phyloP scores from a whole-genome alignment of 2,888 invertebrate species.

The Congeria kusceri region DNA sequence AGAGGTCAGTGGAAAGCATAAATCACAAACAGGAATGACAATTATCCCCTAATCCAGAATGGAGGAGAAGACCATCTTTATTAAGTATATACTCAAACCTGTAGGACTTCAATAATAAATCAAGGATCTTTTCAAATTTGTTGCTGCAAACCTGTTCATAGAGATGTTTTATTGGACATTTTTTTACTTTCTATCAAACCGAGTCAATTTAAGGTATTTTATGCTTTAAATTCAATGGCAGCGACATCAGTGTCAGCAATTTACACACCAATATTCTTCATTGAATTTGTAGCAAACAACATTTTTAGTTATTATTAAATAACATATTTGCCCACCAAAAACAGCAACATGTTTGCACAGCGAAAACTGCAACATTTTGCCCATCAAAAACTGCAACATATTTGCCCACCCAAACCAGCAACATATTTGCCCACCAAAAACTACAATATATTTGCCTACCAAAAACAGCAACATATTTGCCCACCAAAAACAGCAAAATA shows the following conservation, averaged over 20 bases:
- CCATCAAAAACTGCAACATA: too few species aligned
- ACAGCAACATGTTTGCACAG: too few species aligned
- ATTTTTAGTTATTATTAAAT: too few species aligned
- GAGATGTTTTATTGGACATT: neutral
- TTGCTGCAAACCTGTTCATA: neutral
- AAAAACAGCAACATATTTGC: too few species aligned
- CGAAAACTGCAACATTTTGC: too few species aligned
- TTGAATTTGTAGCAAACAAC: too few species aligned
- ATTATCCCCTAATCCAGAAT: slow-evolving; percentile 29
- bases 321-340: too few species aligned
- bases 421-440: too few species aligned
- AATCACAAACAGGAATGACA: slow-evolving; percentile 44
- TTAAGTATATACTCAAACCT: neutral
- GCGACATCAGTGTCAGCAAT: neutral
- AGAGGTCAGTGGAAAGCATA: slow-evolving; percentile 46
- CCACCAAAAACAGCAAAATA: too few species aligned
- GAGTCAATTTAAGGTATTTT: neutral
- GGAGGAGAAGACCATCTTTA: neutral
- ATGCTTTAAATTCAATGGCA: neutral
- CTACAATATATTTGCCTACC: too few species aligned
- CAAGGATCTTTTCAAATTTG: neutral
- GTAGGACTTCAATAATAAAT: neutral
- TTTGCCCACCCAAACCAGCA: too few species aligned
- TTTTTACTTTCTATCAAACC: neutral
- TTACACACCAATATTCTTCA: too few species aligned